These are phyloP conservation scores for Ciconia nigra DNA, from an alignment of 2,797 vertebrate species.

Conservation along the genomic window DNA sequence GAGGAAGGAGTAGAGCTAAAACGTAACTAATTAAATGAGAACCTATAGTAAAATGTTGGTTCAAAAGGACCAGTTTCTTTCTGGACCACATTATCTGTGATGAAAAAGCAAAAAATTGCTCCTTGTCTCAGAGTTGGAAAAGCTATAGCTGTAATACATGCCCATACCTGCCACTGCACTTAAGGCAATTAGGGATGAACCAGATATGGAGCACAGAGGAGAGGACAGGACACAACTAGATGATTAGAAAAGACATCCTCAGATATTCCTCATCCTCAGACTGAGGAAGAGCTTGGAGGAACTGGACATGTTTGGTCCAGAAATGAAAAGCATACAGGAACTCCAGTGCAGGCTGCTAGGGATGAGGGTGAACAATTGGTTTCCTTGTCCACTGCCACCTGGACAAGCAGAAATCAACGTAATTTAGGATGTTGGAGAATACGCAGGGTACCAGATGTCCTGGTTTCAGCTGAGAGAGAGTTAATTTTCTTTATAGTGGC, in stretches of 20 bases:
- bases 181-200: background rate
- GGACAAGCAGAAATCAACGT: background rate
- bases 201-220: background rate
- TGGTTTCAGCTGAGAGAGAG: too few relatives aligned
- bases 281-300: background rate
- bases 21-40: background rate
- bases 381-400: background rate
- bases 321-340: background rate
- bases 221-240: background rate
- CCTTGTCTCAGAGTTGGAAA: background rate
- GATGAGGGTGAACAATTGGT: background rate
- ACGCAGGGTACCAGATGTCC: background rate
- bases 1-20: background rate
- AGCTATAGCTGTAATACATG: background rate
- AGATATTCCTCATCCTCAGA: too few relatives aligned
- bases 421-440: background rate
- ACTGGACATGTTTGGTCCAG: background rate
- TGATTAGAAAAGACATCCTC: background rate
- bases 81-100: background rate
- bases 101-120: background rate
- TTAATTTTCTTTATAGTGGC: too few relatives aligned
- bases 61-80: background rate
- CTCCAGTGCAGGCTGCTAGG: background rate
- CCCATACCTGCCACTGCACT: background rate
- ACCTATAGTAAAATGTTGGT: background rate